Percentiles rank a stretch among this genome's conserved stretches.
Conservation (phyloP, 2,113 vertebrate genomes). For the Eclectus roratus region DNA sequence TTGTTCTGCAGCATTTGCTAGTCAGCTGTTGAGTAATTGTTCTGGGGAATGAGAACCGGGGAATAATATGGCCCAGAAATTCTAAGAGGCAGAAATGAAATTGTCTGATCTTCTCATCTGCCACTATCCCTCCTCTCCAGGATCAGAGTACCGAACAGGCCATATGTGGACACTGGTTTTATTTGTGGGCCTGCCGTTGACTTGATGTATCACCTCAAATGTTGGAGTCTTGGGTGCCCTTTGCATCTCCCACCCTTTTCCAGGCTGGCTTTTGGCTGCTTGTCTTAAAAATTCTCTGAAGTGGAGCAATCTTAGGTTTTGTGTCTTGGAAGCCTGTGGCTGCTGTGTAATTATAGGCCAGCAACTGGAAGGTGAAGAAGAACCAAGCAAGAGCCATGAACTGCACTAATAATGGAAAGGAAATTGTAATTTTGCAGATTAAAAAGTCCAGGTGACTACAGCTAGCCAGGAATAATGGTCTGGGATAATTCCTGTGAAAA, state of each 20-base stretch:
- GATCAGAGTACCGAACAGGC: neutral
- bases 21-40: conserved; percentile 49
- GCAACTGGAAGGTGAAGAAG: neutral
- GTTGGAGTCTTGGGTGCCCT: neutral
- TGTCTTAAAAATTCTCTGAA: neutral
- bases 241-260: neutral
- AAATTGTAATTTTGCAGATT: neutral
- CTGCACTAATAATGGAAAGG: neutral
- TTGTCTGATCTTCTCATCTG: neutral
- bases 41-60: conserved; percentile 45
- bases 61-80: conserved; percentile 57
- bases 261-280: neutral
- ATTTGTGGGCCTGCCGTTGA: neutral
- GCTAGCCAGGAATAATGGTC: neutral
- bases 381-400: neutral
- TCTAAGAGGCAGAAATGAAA: conserved; percentile 52
- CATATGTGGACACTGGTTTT: neutral
- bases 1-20: conserved; percentile 41
- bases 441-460: conserved; percentile 15
- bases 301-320: neutral
- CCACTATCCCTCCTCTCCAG: neutral
- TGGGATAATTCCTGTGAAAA: neutral
- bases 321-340: neutral
- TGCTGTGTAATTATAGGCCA: neutral
- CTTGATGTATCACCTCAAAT: neutral